Conservation (phyloP, 1,140 invertebrate genomes). For the Drosophila littoralis region DNA sequence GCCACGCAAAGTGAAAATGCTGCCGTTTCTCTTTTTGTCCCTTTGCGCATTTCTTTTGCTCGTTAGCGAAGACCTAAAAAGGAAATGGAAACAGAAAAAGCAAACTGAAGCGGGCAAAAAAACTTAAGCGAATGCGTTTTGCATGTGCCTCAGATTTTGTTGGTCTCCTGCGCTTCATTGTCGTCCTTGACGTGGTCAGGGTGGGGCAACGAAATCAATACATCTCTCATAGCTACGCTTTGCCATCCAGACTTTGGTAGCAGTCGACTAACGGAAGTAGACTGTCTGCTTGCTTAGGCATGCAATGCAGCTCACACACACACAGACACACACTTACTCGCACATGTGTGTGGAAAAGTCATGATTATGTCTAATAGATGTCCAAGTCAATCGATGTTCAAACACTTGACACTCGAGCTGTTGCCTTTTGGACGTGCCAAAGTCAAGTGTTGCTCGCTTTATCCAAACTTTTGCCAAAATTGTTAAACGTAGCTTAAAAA, state of each 20-base stretch:
- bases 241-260: slow-evolving; percentile 1
- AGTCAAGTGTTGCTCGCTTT: slow-evolving; percentile 6
- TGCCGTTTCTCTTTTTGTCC: background rate
- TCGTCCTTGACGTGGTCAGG: slow-evolving; percentile 57
- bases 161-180: slow-evolving; percentile 47
- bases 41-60: slow-evolving; percentile 5
- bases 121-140: slow-evolving; percentile 57
- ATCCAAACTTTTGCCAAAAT: background rate
- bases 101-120: slow-evolving; percentile 21
- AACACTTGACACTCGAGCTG: slow-evolving; percentile 71
- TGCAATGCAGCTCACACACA: slow-evolving; percentile 45
- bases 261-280: slow-evolving; percentile 53
- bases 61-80: slow-evolving; percentile 14
- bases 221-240: too few species aligned
- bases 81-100: background rate
- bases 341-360: slow-evolving; percentile 36
- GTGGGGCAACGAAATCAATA: background rate
- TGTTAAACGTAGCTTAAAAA: slow-evolving; percentile 6
- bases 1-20: slow-evolving; percentile 18
- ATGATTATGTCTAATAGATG: slow-evolving; percentile 84
- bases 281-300: slow-evolving; percentile 61
- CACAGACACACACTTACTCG: background rate
- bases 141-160: slow-evolving; percentile 71
- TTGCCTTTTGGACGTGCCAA: slow-evolving; percentile 36
- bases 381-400: slow-evolving; percentile 82